Evolutionary conservation across 1,140 invertebrate species (phyloP).

Genomic region (Vanessa atalanta): DNA sequence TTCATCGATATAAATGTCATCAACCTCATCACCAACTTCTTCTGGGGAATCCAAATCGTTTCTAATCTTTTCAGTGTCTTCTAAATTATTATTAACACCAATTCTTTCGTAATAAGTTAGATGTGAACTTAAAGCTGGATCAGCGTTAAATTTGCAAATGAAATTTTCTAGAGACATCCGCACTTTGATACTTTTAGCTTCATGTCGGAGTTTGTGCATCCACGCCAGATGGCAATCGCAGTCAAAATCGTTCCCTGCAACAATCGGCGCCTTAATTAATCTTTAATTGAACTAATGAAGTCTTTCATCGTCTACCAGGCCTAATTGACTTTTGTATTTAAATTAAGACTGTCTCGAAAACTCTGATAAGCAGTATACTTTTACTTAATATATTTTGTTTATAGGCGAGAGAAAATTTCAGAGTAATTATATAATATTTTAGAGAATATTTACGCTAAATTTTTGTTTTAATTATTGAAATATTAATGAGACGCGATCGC

Average conservation of each 20-base stretch:
- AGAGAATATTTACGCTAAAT: no score
- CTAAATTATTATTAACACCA: slow-evolving; percentile 60
- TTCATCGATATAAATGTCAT: slow-evolving; percentile 67
- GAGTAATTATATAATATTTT: no score
- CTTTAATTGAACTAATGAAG: slow-evolving; percentile 51
- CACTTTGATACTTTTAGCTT: slow-evolving; percentile 86
- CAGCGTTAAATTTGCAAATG: slow-evolving; percentile 65
- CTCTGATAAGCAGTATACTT: background rate
- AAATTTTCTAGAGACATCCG: slow-evolving; percentile 84
- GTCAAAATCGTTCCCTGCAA: slow-evolving; percentile 87
- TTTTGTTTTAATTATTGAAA: no score
- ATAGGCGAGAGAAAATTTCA: no score
- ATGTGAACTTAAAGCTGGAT: slow-evolving; percentile 62
- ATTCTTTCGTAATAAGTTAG: slow-evolving; percentile 66
- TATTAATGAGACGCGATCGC: no score
- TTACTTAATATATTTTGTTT: no score
- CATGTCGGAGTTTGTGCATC: slow-evolving; percentile 88
- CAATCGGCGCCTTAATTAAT: slow-evolving; percentile 61
- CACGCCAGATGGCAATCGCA: slow-evolving; percentile 90
- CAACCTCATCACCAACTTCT: slow-evolving; percentile 64
- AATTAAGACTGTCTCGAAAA: slow-evolving; percentile 5
- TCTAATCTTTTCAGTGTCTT: slow-evolving; percentile 55
- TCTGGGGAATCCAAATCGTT: slow-evolving; percentile 61
- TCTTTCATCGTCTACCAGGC: slow-evolving; percentile 23
- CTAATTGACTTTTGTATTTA: slow-evolving; percentile 27